Percentiles rank a stretch among this genome's conserved stretches.
These are phyloP conservation scores for Cyanoliseus patagonus DNA, from an alignment of 2,113 vertebrate species.

Conservation along the genomic window DNA sequence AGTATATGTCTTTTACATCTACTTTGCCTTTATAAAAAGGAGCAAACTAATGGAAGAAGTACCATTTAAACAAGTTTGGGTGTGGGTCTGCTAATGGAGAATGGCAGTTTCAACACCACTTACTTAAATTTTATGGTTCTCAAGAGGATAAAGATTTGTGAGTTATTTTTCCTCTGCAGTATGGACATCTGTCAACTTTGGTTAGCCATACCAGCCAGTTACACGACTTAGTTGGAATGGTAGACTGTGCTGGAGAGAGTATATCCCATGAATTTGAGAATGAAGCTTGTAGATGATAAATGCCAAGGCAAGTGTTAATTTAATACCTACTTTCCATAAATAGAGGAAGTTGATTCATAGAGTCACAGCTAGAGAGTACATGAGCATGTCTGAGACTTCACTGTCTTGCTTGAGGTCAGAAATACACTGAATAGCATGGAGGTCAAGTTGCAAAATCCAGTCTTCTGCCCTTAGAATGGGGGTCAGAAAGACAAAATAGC, in stretches of 20 bases:
- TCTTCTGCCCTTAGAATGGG: background rate
- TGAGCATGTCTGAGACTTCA: background rate
- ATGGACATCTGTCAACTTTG: background rate
- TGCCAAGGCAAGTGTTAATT: constrained; percentile 53
- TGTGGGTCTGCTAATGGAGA: background rate
- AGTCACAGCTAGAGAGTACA: constrained; percentile 30
- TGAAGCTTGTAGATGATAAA: constrained; percentile 21
- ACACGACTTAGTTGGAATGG: background rate
- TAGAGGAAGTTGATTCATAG: constrained; percentile 65
- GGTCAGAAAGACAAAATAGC: background rate
- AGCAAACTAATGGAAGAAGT: background rate
- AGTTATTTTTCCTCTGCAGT: background rate
- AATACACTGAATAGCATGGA: background rate
- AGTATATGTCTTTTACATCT: background rate
- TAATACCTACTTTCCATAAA: constrained; percentile 57
- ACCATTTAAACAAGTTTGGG: background rate
- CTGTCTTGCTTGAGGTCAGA: constrained; percentile 3
- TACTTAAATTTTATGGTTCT: background rate
- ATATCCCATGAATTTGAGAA: constrained; percentile 30
- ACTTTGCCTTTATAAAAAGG: background rate
- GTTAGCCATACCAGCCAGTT: constrained; percentile 10
- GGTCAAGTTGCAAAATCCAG: background rate
- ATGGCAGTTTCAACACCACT: background rate
- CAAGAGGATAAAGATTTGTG: rapidly evolving
- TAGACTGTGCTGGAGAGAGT: background rate